Base-by-base conservation (phyloP, 2,888 invertebrate species). In the Automeris io region DNA sequence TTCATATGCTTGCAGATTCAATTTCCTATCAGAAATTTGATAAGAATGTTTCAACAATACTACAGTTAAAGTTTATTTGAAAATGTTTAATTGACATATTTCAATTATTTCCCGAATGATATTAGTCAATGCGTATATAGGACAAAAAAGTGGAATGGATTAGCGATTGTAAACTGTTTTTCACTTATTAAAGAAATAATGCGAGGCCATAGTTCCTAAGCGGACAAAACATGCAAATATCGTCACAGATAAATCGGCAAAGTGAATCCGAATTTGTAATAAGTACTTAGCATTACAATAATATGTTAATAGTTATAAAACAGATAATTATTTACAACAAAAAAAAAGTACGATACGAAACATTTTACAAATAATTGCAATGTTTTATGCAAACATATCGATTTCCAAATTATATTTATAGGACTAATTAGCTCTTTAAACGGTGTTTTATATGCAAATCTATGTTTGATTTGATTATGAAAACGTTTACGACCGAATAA, bases 201-300 rank as follows among this genome's bases (percentile, higher is more conserved):
- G 78, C 78, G 80, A 81, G 81, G 80, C 64, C 56, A 61, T 56
- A 50, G 71, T 76, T 75, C 78, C 78, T 58, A 51, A 54, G 46
- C 49, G 46, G 40, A 57, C 40, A 40, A 47, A 41, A 42, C 23
- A 26, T 42, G 46, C 47, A 44, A 49, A 31, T 44, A 37, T 40
- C 8, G 42, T 37, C 41, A 18, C 33, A 29, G 23, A 24, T 40
- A 35, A 37, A 25, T 35, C 25, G 19, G 32, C 24, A 24, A 36
- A 45, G 32, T 35, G 40, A 61, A 61, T 61, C 59, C 61, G 55
- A 68, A 61, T 60, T 61, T 56, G 69, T 58, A 64, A 69, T 79
- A 79, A 80, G 76, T 79, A 80, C 78, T 72, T 73, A 77, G 61
- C 66, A 70, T 73, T 57, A 59, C 64, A 60, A 68, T 50, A 58